Conservation (phyloP, 35 echinoderm and acorn worm genomes). For the Ptychodera flava region DNA sequence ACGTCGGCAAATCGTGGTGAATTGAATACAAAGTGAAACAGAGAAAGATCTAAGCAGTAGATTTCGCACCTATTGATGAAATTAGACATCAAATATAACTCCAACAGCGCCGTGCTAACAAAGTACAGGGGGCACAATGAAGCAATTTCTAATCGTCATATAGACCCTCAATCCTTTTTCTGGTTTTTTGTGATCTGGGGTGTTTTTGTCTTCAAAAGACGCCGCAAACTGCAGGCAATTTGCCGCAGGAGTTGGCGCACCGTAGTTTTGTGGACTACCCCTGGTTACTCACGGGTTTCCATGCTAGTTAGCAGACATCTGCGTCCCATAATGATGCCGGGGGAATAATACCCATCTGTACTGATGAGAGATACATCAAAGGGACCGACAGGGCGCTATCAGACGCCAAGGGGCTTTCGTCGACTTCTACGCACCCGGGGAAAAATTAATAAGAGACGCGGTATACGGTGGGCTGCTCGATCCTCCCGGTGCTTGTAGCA, state of each 20-base stretch:
- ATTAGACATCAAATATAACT: no score
- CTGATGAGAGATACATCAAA: neutral
- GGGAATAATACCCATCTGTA: neutral
- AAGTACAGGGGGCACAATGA: no score
- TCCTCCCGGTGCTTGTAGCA: no score
- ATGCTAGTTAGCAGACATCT: neutral
- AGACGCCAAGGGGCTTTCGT: neutral
- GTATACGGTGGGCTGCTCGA: neutral
- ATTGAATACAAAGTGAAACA: no score
- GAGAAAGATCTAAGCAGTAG: no score
- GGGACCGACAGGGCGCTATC: neutral
- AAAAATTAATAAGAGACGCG: neutral
- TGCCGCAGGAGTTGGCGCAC: neutral
- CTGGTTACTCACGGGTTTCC: neutral
- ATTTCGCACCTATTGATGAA: no score
- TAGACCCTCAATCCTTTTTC: no score
- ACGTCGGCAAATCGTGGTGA: no score
- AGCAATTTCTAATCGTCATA: no score
- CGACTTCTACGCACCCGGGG: neutral
- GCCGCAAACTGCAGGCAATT: neutral
- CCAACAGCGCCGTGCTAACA: no score
- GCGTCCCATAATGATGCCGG: neutral
- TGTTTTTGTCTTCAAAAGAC: neutral
- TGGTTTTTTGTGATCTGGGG: no score
- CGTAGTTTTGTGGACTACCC: neutral